Evolutionary conservation across 2,888 invertebrate species (phyloP).

Genomic region (Drosophila lacicola): DNA sequence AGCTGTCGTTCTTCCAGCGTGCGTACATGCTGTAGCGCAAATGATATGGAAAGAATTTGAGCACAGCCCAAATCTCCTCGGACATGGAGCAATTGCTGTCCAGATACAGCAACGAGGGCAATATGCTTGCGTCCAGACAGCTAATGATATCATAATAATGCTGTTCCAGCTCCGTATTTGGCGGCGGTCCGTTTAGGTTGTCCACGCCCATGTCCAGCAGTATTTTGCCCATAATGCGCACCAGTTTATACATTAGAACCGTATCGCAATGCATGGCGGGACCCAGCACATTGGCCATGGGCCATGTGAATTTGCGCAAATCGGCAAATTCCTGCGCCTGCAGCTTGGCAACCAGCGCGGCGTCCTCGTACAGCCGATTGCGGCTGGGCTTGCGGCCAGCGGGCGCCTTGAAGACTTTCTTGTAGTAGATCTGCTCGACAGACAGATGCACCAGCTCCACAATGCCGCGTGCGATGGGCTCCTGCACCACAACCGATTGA

Average conservation of each 20-base stretch:
- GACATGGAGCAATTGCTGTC: slow-evolving; percentile 98
- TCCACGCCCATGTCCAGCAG: slow-evolving; percentile 84
- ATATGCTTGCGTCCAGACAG: slow-evolving; percentile 93
- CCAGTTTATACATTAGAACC: slow-evolving; percentile 94
- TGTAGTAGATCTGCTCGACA: slow-evolving; percentile 94
- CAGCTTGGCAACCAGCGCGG: slow-evolving; percentile 72
- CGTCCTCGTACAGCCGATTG: slow-evolving; percentile 85
- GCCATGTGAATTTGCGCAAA: slow-evolving; percentile 91
- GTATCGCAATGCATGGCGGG: slow-evolving; percentile 95
- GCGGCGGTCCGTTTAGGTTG: slow-evolving; percentile 80
- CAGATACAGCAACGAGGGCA: slow-evolving; percentile 96
- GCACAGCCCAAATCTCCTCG: slow-evolving; percentile 97
- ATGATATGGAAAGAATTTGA: slow-evolving; percentile 94
- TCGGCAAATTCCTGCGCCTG: slow-evolving; percentile 90
- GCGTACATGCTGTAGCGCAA: slow-evolving; percentile 94
- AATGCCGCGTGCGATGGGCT: slow-evolving; percentile 91
- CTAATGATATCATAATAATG: slow-evolving; percentile 94
- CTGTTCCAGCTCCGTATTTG: slow-evolving; percentile 85
- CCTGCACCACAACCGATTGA: slow-evolving; percentile 91
- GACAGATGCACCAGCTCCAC: slow-evolving; percentile 92
- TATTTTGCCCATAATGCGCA: slow-evolving; percentile 86
- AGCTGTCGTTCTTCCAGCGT: slow-evolving; percentile 97
- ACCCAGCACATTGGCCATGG: slow-evolving; percentile 94
- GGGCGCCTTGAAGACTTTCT: slow-evolving; percentile 90
- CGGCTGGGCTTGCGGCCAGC: slow-evolving; percentile 86